These are phyloP conservation scores for Cenopis cana DNA, from an alignment of 2,888 invertebrate genomes.

Conservation along the genomic window DNA sequence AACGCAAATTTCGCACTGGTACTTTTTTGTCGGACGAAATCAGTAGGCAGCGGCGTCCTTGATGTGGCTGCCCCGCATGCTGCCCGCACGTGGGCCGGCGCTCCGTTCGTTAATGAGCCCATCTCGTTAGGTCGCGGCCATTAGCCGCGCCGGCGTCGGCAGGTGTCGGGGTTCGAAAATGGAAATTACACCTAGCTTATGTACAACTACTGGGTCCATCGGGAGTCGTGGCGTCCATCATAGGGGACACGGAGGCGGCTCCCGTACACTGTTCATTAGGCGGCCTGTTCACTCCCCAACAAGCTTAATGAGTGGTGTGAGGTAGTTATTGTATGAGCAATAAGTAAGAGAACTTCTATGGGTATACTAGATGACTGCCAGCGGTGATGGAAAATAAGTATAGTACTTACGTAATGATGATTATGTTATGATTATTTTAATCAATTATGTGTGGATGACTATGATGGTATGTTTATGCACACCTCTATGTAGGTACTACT, in stretches of 20 bases:
- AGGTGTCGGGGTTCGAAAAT: constrained; percentile 8
- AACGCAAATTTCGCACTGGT: background rate
- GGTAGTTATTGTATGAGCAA: no score
- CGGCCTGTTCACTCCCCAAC: no score
- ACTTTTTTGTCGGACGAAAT: constrained; percentile 23
- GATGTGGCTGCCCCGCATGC: constrained; percentile 18
- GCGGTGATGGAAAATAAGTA: no score
- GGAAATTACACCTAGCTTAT: background rate
- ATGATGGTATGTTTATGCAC: no score
- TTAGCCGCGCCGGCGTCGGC: constrained; percentile 14
- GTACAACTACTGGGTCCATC: background rate
- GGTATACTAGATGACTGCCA: no score
- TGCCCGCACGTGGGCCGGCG: constrained; percentile 16
- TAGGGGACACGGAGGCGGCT: background rate
- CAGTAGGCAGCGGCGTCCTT: constrained; percentile 13
- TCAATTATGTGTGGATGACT: no score
- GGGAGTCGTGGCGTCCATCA: no score
- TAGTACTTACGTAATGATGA: no score
- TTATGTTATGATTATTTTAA: no score
- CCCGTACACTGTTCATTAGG: background rate
- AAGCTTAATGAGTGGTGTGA: no score
- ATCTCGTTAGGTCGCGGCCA: constrained; percentile 25
- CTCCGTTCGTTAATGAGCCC: constrained; percentile 36
- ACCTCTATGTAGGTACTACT: no score
- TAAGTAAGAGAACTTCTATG: no score